Percentiles rank a stretch among this genome's conserved stretches.
phyloP scores from a whole-genome alignment of 2,113 vertebrate species.

The zebrafish (Danio rerio) region GRCz12tu NC_133182.1:76450501-76451000 shows the following conservation, averaged over 20 bases:
- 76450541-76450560: constrained; percentile 60
- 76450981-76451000: constrained; percentile 77
- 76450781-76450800: constrained; percentile 71
- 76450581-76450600: constrained; percentile 50
- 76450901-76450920: constrained; percentile 74
- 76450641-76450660: constrained; percentile 53
- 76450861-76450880: constrained; percentile 50
- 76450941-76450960: constrained; percentile 91
- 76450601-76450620: background rate
- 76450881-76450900: background rate
- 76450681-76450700: constrained; percentile 39
- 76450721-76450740: constrained; percentile 49
- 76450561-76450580: constrained; percentile 37
- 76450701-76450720: constrained; percentile 40
- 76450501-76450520: constrained; percentile 45
- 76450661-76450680: constrained; percentile 40
- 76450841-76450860: constrained; percentile 62
- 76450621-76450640: constrained; percentile 30
- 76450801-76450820: constrained; percentile 62
- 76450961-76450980: constrained; percentile 94
- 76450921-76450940: constrained; percentile 96
- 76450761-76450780: constrained; percentile 68
- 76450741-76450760: constrained; percentile 60
- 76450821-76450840: constrained; percentile 57
- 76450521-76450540: constrained; percentile 56